Evolutionary conservation across 2,113 vertebrate genomes (phyloP).

Genomic region (Murina feae): DNA sequence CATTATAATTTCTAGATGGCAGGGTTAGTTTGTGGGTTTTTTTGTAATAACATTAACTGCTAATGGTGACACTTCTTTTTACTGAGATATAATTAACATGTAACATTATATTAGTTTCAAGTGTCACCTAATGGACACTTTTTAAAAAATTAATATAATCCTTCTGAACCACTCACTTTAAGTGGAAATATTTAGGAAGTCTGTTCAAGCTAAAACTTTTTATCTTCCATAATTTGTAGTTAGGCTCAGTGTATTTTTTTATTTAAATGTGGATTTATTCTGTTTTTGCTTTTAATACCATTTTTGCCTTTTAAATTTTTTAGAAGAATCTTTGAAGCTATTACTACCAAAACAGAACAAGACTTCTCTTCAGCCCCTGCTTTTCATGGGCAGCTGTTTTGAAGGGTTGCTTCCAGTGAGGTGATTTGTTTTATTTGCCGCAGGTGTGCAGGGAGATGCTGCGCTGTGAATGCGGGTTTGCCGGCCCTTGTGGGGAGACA

Average conservation of each 20-base stretch:
- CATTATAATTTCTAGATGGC: not conserved
- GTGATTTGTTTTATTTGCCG: not conserved
- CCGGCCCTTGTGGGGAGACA: not conserved
- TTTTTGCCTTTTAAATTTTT: not conserved
- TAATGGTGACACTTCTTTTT: not conserved
- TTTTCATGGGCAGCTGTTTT: not conserved
- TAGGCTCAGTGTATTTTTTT: not conserved
- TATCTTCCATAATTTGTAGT: not conserved
- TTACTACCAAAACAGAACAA: not conserved
- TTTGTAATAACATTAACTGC: not conserved
- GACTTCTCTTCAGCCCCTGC: not conserved
- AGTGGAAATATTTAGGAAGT: not conserved
- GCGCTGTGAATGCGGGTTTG: not conserved
- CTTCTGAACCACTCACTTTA: not conserved
- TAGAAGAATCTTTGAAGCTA: not conserved
- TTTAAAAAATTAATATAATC: not conserved
- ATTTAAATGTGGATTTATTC: not conserved
- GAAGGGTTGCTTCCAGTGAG: not conserved
- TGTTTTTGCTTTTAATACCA: not conserved
- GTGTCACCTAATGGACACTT: not conserved
- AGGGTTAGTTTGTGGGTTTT: not conserved
- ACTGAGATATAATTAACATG: not conserved
- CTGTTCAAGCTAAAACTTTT: not conserved
- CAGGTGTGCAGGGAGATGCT: not conserved
- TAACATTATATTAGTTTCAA: not conserved